These are phyloP conservation scores for Papilio machaon DNA, from an alignment of 1,140 invertebrate genomes.

Conservation along the genomic window DNA sequence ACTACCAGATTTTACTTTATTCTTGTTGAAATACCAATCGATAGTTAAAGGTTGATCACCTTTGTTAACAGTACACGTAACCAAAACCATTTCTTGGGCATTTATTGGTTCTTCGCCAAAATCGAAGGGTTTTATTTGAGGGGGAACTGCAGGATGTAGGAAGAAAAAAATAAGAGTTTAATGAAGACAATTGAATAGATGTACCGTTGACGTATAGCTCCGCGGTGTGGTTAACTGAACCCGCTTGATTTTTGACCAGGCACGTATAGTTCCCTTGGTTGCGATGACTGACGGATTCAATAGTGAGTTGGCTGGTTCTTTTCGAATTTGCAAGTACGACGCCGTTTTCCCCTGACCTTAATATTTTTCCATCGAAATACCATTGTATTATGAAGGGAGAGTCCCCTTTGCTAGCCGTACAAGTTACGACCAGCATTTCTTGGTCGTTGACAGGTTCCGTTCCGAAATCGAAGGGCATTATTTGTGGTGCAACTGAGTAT, in stretches of 20 bases:
- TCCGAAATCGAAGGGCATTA: slow-evolving; percentile 85
- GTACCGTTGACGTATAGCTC: slow-evolving; percentile 85
- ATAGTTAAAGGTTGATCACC: slow-evolving; percentile 86
- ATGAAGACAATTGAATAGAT: slow-evolving; percentile 42
- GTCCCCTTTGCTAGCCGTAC: slow-evolving; percentile 83
- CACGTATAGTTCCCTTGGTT: slow-evolving; percentile 89
- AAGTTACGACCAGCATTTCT: slow-evolving; percentile 84
- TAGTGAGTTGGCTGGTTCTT: slow-evolving; percentile 79
- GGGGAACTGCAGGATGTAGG: slow-evolving; percentile 79
- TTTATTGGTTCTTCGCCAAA: slow-evolving; percentile 83
- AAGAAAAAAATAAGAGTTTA: slow-evolving; percentile 46
- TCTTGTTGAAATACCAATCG: slow-evolving; percentile 84
- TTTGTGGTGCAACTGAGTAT: slow-evolving; percentile 84
- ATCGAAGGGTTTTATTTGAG: slow-evolving; percentile 84
- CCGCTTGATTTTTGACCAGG: slow-evolving; percentile 85
- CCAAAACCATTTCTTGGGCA: slow-evolving; percentile 83
- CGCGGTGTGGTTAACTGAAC: slow-evolving; percentile 83
- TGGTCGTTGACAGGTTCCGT: slow-evolving; percentile 86
- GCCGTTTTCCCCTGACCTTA: slow-evolving; percentile 78
- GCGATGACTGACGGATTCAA: slow-evolving; percentile 84
- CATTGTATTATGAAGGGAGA: slow-evolving; percentile 81
- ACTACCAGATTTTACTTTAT: slow-evolving; percentile 73
- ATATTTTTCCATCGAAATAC: slow-evolving; percentile 81
- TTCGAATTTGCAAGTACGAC: slow-evolving; percentile 77
- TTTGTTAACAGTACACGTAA: slow-evolving; percentile 83